phyloP scores from a whole-genome alignment of 2,888 invertebrate genomes.

The Taphrorychus bicolor region DNA sequence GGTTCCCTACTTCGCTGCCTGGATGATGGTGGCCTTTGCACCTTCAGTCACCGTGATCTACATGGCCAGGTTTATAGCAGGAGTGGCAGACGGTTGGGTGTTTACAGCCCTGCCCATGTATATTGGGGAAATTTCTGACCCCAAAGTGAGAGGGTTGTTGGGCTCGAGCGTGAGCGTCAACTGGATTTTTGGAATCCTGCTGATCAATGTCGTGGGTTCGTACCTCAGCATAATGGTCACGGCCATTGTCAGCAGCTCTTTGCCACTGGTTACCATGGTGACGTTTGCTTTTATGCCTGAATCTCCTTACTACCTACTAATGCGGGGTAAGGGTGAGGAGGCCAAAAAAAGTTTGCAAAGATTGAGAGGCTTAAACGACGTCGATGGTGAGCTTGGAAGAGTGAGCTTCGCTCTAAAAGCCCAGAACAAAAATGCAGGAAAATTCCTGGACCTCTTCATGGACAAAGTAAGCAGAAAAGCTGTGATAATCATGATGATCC shows the following conservation, averaged over 20 bases:
- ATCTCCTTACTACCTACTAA: conserved; percentile 64
- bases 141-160: conserved; percentile 65
- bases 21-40: conserved; percentile 69
- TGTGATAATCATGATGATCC: conserved; percentile 66
- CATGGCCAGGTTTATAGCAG: conserved; percentile 65
- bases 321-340: conserved; percentile 57
- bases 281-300: conserved; percentile 66
- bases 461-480: conserved; percentile 69
- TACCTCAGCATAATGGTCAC: conserved; percentile 61
- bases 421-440: conserved; percentile 62
- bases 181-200: conserved; percentile 63
- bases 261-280: conserved; percentile 61
- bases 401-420: conserved; percentile 53
- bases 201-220: conserved; percentile 62
- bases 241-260: conserved; percentile 60
- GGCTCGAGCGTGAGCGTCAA: conserved; percentile 66
- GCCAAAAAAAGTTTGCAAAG: conserved; percentile 62
- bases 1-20: conserved; percentile 66
- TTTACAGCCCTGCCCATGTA: conserved; percentile 65
- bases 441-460: conserved; percentile 64
- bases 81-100: conserved; percentile 63
- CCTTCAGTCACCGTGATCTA: conserved; percentile 65
- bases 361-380: conserved; percentile 61
- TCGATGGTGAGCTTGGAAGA: conserved; percentile 58
- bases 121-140: conserved; percentile 67